Percentiles rank a stretch among this genome's conserved stretches.
phyloP scores from a whole-genome alignment of 1,140 invertebrate genomes.

The Hyles euphorbiae region DNA sequence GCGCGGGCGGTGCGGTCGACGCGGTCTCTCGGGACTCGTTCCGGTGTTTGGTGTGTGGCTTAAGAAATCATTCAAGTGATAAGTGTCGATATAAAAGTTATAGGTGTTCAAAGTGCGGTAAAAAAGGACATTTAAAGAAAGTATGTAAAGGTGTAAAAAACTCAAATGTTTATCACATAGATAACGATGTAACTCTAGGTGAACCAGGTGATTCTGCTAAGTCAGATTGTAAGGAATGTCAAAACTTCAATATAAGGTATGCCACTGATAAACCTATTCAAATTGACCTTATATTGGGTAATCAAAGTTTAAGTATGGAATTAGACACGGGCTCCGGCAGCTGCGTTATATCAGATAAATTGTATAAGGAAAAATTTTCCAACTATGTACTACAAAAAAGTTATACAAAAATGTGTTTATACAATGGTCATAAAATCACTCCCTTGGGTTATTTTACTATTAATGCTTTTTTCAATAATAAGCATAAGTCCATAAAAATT shows the following conservation, averaged over 20 bases:
- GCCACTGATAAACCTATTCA: slow-evolving; percentile 18
- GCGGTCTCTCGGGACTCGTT: neutral
- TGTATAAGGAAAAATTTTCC: too few relatives aligned
- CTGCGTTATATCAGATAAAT: too few relatives aligned
- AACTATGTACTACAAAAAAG: slow-evolving; percentile 2
- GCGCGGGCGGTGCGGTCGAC: neutral
- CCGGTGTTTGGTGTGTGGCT: slow-evolving; percentile 12
- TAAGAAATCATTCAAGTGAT: too few relatives aligned
- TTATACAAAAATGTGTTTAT: slow-evolving; percentile 10
- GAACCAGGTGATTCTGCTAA: too few relatives aligned
- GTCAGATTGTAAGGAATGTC: too few relatives aligned
- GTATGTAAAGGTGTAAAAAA: too few relatives aligned
- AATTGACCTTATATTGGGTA: slow-evolving; percentile 14
- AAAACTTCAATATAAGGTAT: slow-evolving; percentile 13
- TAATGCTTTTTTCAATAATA: slow-evolving; percentile 11
- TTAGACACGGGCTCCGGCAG: slow-evolving; percentile 17
- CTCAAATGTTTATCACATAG: too few relatives aligned
- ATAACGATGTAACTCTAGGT: too few relatives aligned
- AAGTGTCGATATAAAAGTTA: too few relatives aligned
- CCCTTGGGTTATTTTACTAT: slow-evolving; percentile 22
- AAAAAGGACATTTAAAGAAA: slow-evolving; percentile 5
- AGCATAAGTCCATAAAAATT: slow-evolving; percentile 12
- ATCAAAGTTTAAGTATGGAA: slow-evolving; percentile 18
- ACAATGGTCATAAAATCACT: slow-evolving; percentile 30
- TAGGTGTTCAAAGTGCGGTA: too few relatives aligned